phyloP scores from a whole-genome alignment of 2,888 invertebrate genomes.

The Trichogramma dendrolimi region DNA sequence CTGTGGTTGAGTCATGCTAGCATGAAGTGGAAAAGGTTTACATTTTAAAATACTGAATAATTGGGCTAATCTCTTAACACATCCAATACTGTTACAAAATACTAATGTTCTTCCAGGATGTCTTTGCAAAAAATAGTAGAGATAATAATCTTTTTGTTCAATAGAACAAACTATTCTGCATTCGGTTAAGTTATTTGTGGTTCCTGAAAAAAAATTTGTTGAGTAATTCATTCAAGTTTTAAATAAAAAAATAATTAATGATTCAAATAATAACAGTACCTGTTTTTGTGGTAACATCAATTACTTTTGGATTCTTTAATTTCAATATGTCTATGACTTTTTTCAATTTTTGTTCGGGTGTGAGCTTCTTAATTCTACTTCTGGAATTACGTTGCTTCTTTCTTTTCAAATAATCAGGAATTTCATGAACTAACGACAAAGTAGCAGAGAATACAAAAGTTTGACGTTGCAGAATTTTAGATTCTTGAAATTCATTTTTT shows the following conservation, averaged over 20 bases:
- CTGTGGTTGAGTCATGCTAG: slow-evolving; percentile 90
- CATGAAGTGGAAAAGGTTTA: slow-evolving; percentile 74
- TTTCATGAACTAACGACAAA: slow-evolving; percentile 82
- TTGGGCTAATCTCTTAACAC: slow-evolving; percentile 75
- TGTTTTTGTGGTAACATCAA: slow-evolving; percentile 81
- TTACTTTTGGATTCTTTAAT: slow-evolving; percentile 84
- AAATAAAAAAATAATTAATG: slow-evolving; percentile 5
- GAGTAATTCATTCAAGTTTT: slow-evolving; percentile 5
- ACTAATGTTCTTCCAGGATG: slow-evolving; percentile 90
- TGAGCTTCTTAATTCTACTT: slow-evolving; percentile 62
- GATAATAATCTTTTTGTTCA: slow-evolving; percentile 83
- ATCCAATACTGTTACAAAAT: slow-evolving; percentile 91
- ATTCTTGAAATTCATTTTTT: slow-evolving; percentile 69
- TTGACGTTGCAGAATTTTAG: slow-evolving; percentile 65
- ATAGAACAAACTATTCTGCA: slow-evolving; percentile 73
- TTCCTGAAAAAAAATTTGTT: slow-evolving; percentile 56
- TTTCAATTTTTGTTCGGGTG: slow-evolving; percentile 72
- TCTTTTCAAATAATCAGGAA: slow-evolving; percentile 69
- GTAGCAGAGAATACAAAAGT: slow-evolving; percentile 98
- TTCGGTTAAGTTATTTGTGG: slow-evolving; percentile 79
- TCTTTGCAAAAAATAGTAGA: slow-evolving; percentile 82
- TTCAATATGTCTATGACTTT: slow-evolving; percentile 75
- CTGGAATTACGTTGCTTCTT: slow-evolving; percentile 52
- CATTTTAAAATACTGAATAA: slow-evolving; percentile 68
- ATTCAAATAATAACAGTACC: slow-evolving; percentile 52